Evolutionary conservation across 2,797 vertebrate species (phyloP), one percentile per base, ranked within the genome.

Genomic region (Morus bassanus): DNA sequence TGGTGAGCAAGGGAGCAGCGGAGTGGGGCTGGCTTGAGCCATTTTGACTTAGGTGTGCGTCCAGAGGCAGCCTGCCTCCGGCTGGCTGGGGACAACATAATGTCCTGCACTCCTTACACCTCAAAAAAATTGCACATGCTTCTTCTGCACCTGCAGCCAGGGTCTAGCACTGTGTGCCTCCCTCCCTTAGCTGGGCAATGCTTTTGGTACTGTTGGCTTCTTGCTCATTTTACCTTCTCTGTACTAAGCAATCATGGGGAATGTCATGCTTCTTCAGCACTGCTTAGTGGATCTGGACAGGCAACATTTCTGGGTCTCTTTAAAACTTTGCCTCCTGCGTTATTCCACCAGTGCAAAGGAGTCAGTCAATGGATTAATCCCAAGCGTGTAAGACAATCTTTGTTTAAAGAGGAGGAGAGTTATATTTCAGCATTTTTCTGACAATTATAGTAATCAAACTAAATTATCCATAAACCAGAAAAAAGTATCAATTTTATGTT

Each of bases 391-490:
- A 96, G 76, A 84, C 35, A 89, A 95, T 91, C 94, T 96, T 81
- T 96, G 93, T 96, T 95, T 96, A 84, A 93, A 95, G 78, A 79
- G 92, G 73, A 83, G 45, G 18, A 78, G 82, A 92, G 54, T 94
- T 96, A 45, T 41, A 91, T 85, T 96, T 96, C 96, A 96, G 50
- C 89, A 88, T 97, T 96, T 96, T 96, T 95, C 65, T 96, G 79
- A 85, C 89, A 91, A 96, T 97, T 96, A 94, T 19, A 78, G 92
- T 89, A 91, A 97, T 97, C 92, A 94, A 90, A 51, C 76, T 95
- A 95, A 96, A 96, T 97, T 96, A 95, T 90, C 94, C 93, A 86
- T 92, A 95, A 96, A 96, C 95, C 95, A 96, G 84, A 95, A 95
- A 94, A 88, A 93, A 69, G 76, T 96, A 97, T 96, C 97, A 88